These are phyloP conservation scores for Alligator mississippiensis DNA, from an alignment of 2,113 vertebrate species.

Conservation along the genomic window DNA sequence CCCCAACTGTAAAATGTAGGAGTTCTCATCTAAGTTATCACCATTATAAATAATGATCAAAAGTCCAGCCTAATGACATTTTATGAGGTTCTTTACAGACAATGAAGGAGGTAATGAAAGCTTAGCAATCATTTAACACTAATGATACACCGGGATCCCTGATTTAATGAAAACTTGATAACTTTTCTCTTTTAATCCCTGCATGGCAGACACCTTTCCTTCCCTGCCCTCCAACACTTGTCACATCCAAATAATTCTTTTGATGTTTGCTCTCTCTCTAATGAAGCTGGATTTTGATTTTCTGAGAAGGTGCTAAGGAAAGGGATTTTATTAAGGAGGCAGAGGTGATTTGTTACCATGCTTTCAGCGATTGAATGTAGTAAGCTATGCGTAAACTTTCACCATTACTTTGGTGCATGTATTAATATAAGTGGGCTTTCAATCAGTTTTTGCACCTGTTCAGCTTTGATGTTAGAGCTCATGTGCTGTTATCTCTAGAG, in stretches of 20 bases:
- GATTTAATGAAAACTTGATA: background rate
- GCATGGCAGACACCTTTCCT: background rate
- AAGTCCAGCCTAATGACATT: background rate
- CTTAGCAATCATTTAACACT: background rate
- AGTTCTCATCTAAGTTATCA: background rate
- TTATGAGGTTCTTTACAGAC: background rate
- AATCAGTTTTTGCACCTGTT: background rate
- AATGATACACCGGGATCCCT: background rate
- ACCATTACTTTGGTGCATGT: too few species aligned
- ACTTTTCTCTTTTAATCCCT: background rate
- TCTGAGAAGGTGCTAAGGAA: background rate
- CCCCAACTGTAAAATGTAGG: background rate
- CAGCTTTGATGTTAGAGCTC: background rate
- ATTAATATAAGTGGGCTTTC: background rate
- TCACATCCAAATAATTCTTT: background rate
- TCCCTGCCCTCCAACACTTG: rapidly evolving
- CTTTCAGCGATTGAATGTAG: background rate
- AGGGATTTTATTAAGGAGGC: background rate
- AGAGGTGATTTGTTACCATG: background rate
- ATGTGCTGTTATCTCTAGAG: background rate
- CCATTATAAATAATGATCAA: background rate
- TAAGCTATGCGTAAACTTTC: background rate
- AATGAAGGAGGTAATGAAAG: background rate
- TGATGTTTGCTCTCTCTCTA: background rate
- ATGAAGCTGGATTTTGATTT: background rate